phyloP scores from a whole-genome alignment of 2,888 invertebrate genomes.

The Papilio elwesi region DNA sequence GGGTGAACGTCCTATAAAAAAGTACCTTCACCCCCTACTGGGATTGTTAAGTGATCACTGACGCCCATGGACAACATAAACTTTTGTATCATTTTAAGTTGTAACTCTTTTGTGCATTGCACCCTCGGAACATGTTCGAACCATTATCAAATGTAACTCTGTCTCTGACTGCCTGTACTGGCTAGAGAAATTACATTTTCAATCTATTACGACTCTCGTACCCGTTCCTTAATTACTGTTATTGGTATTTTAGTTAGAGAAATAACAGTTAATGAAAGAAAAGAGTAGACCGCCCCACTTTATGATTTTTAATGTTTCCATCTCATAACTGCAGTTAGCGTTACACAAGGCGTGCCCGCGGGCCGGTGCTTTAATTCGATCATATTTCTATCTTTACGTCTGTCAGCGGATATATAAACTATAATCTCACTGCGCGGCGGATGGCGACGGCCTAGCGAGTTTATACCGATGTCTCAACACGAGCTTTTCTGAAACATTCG shows the following conservation, averaged over 20 bases:
- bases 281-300: background rate
- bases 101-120: too few species aligned
- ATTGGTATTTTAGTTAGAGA: too few species aligned
- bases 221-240: background rate
- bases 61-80: too few species aligned
- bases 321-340: background rate
- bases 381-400: conserved; percentile 41
- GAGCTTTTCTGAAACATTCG: background rate
- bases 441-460: background rate
- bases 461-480: background rate
- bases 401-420: conserved; percentile 21
- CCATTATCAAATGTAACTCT: background rate
- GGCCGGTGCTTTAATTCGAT: conserved; percentile 36
- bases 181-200: too few species aligned
- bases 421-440: background rate
- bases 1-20: too few species aligned
- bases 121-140: too few species aligned
- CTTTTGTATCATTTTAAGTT: too few species aligned
- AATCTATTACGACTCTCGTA: too few species aligned
- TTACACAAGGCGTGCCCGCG: background rate
- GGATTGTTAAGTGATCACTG: too few species aligned
- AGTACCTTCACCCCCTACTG: too few species aligned
- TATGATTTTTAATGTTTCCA: background rate
- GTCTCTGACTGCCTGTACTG: background rate
- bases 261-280: background rate